Base-by-base conservation (phyloP, 2,888 invertebrate species). In the Amphimallon solstitiale region DNA sequence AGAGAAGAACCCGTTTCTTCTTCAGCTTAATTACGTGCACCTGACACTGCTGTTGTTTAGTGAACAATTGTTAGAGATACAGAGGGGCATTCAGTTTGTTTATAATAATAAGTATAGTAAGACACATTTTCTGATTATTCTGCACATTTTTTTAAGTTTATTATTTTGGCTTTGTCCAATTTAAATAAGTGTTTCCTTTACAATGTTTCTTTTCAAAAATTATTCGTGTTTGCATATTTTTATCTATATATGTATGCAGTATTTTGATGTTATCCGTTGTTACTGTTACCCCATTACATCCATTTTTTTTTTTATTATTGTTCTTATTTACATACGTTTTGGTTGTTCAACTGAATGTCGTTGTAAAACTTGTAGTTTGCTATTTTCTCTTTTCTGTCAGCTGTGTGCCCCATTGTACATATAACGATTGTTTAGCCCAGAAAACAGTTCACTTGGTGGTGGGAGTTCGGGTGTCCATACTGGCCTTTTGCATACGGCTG, bases 81-180 rank as follows among this genome's bases (percentile, higher is more conserved):
- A 85, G 84, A 81, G 83, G 82, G 78, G 76, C 75, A 73, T 72
- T 71, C 67, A 65, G 56, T 56, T 64, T 54, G 19, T 45, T 52
- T 40, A 35, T 59, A 64, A 38, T 63, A 65, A 61, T 59, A 68
- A 61, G 49, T 61, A 65, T 49, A 62, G 43, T 65, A 86, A 86
- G 88, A 89, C 88, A 89, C 88, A 89, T 89, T 89, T 89, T 89
- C 88, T 89, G 88, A 88, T 87, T 82, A 78, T 73, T 71, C 70
- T 75, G 72, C 73, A 72, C 74, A 15, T 45, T 51, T 72, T 69
- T 67, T 74, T 70, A 69, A 62, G 70, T 73, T 73, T 46, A 35
- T 23, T 52, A 14, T 40, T 67, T 64, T 67, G 15, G 48, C 38
- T 60, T 63, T 29, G 14, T 37, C 52, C 21, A 34, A 17, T 52